Evolutionary conservation across 1,140 invertebrate species (phyloP), one percentile per base, ranked within the genome.

Genomic region (Heterodera schachtii): DNA sequence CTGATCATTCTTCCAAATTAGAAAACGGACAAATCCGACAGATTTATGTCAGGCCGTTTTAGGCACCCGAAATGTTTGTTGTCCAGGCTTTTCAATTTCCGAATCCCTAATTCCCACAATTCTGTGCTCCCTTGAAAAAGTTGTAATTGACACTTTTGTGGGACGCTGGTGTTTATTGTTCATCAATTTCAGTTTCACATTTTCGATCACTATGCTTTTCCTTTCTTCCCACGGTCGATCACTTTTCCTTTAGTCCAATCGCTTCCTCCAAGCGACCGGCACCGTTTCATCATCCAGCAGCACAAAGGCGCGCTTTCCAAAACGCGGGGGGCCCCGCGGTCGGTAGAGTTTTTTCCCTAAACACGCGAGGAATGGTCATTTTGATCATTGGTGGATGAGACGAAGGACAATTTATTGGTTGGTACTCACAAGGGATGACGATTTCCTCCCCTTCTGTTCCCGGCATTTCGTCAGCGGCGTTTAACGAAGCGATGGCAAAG

Each of bases 261-360:
- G 21, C 75, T 78, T 78, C 19, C 52, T 43, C 70, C 64, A 67
- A 78, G 66, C 69, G 3, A 71, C 47, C 77, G 66, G 57, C 43
- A 78, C 46, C 70, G 70, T 66, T 46, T 47, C 64, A 16, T 66
- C 70, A 21, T 78, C 70, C 77, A 78, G 43, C 21, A 78, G 9
- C 66, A 78, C 19, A 16, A 78, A 21, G 43, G 64, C 77, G 21
- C 77, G 66, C 64, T 78, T 78, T 44, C 77, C 77, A 43, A 78
- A 78, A 21, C 77, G 77, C 11, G 77, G 77, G 47, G 77, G 77
- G 64, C 77, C 77, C 11, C 77, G 52, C 3, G 77, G 76, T n/a
- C 76, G 21, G 70, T 78, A 78, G 3, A 78, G 66, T 47, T 78
- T 78, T 19, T 78, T 78, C 76, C 76, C 76, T 78, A 44, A 46